A percentile compares a stretch with the other conserved stretches of the same genome.
phyloP scores from a whole-genome alignment of 2,888 invertebrate species.

The Nycteola revayana region DNA sequence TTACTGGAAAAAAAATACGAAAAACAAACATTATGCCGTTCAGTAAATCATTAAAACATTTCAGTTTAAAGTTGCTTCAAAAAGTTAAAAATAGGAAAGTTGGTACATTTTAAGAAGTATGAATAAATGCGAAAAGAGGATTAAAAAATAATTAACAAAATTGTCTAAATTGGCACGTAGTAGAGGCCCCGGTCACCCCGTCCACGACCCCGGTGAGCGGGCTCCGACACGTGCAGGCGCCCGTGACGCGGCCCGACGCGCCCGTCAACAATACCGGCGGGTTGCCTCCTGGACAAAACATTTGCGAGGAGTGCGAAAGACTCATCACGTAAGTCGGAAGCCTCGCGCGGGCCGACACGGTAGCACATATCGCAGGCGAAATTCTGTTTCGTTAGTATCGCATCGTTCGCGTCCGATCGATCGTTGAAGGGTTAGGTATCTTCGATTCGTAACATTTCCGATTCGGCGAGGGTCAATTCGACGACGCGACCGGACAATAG shows the following conservation, averaged over 20 bases:
- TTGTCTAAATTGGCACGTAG: constrained; percentile 51
- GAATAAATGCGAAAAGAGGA: too few species aligned
- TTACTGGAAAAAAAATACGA: too few species aligned
- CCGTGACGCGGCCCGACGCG: constrained; percentile 84
- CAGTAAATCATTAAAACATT: too few species aligned
- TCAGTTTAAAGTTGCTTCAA: too few species aligned
- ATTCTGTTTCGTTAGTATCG: constrained; percentile 19
- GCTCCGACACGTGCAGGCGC: constrained; percentile 88
- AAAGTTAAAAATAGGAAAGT: too few species aligned
- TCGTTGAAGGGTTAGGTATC: not conserved
- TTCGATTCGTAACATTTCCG: not conserved
- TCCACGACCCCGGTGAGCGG: constrained; percentile 76
- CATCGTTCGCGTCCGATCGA: constrained; percentile 3
- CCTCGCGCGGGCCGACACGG: constrained; percentile 84
- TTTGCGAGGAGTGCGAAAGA: constrained; percentile 98
- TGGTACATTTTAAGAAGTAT: too few species aligned
- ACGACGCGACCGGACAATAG: constrained; percentile 54
- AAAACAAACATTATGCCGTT: too few species aligned
- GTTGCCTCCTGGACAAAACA: constrained; percentile 93
- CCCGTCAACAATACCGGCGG: constrained; percentile 86
- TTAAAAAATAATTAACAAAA: constrained; percentile 30
- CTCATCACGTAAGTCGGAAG: constrained; percentile 97
- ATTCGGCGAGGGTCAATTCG: constrained; percentile 35
- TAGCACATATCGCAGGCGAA: constrained; percentile 74
- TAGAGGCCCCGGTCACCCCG: constrained; percentile 49